These are phyloP conservation scores for Micropoecilia bifurca DNA, from an alignment of 2,797 vertebrate species.

Conservation along the genomic window DNA sequence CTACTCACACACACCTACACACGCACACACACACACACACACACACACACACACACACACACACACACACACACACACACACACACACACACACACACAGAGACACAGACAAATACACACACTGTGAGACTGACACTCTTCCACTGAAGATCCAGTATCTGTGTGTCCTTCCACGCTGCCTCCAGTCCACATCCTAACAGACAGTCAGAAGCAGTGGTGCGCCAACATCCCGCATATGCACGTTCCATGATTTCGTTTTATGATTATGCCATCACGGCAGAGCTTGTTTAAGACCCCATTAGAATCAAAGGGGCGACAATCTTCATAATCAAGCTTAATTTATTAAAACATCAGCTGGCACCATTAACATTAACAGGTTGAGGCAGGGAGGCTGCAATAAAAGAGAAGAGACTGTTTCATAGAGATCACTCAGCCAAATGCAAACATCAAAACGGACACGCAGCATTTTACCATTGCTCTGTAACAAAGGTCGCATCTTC, in stretches of 20 bases:
- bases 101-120: too few species aligned
- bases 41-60: conserved; percentile 27
- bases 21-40: conserved; percentile 25
- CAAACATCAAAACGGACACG: conserved; percentile 2
- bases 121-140: conserved; percentile 24
- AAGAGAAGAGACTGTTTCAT: conserved; percentile 25
- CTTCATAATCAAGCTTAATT: conserved; percentile 93
- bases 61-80: conserved; percentile 23
- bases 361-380: conserved; percentile 70
- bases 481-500: neutral
- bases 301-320: conserved; percentile 87
- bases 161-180: conserved; percentile 32
- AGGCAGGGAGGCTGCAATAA: conserved; percentile 37
- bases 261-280: conserved; percentile 87
- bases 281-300: conserved; percentile 94
- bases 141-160: conserved; percentile 29
- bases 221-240: conserved; percentile 19
- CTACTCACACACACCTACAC: conserved; percentile 43
- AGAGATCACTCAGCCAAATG: conserved; percentile 1
- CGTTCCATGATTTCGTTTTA: conserved; percentile 44
- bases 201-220: conserved; percentile 13
- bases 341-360: conserved; percentile 75
- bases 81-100: conserved; percentile 25
- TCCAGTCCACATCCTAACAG: conserved; percentile 19
- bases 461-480: neutral